Evolutionary conservation across 1,140 invertebrate species (phyloP).

Genomic region (Stenopsyche tienmushanensis): DNA sequence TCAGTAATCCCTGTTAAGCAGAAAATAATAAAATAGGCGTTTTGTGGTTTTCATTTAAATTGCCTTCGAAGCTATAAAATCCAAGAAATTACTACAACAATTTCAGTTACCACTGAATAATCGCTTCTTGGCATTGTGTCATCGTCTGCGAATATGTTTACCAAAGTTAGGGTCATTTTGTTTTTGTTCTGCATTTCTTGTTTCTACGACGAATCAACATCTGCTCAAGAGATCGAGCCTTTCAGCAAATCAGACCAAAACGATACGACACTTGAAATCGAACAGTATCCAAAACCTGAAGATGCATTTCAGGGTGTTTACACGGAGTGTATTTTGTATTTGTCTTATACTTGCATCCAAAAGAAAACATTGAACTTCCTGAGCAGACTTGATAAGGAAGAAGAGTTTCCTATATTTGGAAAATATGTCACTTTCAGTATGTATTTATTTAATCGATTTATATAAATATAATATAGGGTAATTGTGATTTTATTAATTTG

Average conservation of each 20-base stretch:
- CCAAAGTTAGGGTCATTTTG: too few species aligned
- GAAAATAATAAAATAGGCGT: too few species aligned
- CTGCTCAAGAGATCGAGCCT: too few species aligned
- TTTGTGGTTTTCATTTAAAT: too few species aligned
- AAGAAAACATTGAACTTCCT: slow-evolving; percentile 56
- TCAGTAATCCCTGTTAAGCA: too few species aligned
- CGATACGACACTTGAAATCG: too few species aligned
- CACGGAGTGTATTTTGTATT: slow-evolving; percentile 50
- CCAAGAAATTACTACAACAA: too few species aligned
- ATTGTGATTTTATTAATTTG: background rate
- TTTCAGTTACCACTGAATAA: background rate
- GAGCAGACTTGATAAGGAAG: slow-evolving; percentile 51
- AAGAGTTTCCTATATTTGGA: slow-evolving; percentile 56
- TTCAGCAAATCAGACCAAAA: too few species aligned
- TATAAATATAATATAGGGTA: background rate
- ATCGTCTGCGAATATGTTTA: background rate
- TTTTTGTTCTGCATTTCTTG: too few species aligned
- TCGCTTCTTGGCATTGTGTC: background rate
- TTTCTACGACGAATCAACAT: too few species aligned
- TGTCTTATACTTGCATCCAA: slow-evolving; percentile 57
- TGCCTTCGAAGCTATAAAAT: too few species aligned
- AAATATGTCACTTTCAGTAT: slow-evolving; percentile 57
- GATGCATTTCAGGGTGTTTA: slow-evolving; percentile 53
- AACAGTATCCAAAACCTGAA: slow-evolving; percentile 36
- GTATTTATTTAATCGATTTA: slow-evolving; percentile 17